These are phyloP conservation scores for Clamator glandarius DNA, from an alignment of 2,797 vertebrate genomes.

Conservation along the genomic window DNA sequence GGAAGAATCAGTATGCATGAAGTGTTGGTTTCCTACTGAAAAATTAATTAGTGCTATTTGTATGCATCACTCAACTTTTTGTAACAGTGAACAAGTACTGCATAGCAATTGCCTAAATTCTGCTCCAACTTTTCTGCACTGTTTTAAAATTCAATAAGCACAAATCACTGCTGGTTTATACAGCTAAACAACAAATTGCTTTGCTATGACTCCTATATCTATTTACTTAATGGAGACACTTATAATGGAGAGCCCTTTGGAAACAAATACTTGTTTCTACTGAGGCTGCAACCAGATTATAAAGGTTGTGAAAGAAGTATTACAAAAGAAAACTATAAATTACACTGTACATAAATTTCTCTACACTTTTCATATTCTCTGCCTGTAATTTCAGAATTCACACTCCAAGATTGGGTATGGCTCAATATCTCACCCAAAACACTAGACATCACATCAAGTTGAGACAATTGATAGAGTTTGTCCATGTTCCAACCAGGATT, in stretches of 20 bases:
- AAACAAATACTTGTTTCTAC: not conserved
- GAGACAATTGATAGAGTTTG: not conserved
- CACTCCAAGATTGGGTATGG: not conserved
- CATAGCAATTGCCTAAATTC: not conserved
- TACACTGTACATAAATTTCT: not conserved
- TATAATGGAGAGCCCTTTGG: not conserved
- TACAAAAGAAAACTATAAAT: not conserved
- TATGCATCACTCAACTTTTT: constrained; percentile 52
- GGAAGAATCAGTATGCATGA: constrained; percentile 38
- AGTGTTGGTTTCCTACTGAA: constrained; percentile 33
- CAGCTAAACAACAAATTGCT: constrained; percentile 58
- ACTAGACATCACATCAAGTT: not conserved
- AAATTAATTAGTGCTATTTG: constrained; percentile 71
- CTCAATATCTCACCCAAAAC: not conserved
- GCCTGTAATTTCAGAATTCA: not conserved
- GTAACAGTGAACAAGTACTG: constrained; percentile 31
- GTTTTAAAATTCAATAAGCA: constrained; percentile 65
- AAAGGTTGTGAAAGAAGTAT: not conserved
- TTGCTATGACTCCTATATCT: constrained; percentile 22
- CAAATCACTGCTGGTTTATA: constrained; percentile 55
- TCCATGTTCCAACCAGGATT: not conserved
- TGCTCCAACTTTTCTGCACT: not conserved
- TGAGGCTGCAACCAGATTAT: not conserved
- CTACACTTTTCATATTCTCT: not conserved
- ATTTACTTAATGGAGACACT: constrained; percentile 19